A percentile compares a stretch with the other conserved stretches of the same genome.
phyloP scores from a whole-genome alignment of 2,888 invertebrate species.

The Aporophyla lueneburgensis region DNA sequence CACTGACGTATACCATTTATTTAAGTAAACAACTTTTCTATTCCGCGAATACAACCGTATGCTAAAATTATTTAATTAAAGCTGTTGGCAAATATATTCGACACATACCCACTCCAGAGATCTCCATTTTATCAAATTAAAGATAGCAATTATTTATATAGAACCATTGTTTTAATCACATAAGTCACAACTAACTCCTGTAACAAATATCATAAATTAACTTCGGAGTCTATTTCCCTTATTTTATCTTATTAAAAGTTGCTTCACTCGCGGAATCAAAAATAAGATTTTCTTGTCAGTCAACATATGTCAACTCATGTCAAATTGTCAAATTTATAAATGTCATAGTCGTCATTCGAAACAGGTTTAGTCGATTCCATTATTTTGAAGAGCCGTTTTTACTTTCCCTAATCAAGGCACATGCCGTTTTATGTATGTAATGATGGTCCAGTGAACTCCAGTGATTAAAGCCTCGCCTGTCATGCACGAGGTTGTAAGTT shows the following conservation, averaged over 20 bases:
- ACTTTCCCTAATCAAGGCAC: too few relatives aligned
- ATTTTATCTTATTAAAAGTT: slow-evolving; percentile 33
- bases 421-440: too few relatives aligned
- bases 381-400: neutral
- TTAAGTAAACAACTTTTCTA: slow-evolving; percentile 33
- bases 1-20: slow-evolving; percentile 27
- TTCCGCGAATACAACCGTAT: slow-evolving; percentile 27
- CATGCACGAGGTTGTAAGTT: too few relatives aligned
- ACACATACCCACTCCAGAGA: slow-evolving; percentile 84
- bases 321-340: slow-evolving; percentile 41
- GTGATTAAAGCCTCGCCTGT: too few relatives aligned
- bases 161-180: slow-evolving; percentile 50
- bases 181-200: slow-evolving; percentile 32
- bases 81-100: slow-evolving; percentile 55
- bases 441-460: too few relatives aligned
- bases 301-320: slow-evolving; percentile 35
- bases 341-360: slow-evolving; percentile 32
- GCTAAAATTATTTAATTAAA: slow-evolving; percentile 53
- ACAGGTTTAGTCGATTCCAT: slow-evolving; percentile 35
- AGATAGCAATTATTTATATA: slow-evolving; percentile 38
- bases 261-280: slow-evolving; percentile 57
- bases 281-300: slow-evolving; percentile 48
- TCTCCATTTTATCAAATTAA: slow-evolving; percentile 79
- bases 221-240: slow-evolving; percentile 37
- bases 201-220: slow-evolving; percentile 29